A percentile compares a stretch with the other conserved stretches of the same genome.
These are phyloP conservation scores for Liolophura sinensis DNA, from an alignment of 1,140 invertebrate genomes.

Conservation along the genomic window DNA sequence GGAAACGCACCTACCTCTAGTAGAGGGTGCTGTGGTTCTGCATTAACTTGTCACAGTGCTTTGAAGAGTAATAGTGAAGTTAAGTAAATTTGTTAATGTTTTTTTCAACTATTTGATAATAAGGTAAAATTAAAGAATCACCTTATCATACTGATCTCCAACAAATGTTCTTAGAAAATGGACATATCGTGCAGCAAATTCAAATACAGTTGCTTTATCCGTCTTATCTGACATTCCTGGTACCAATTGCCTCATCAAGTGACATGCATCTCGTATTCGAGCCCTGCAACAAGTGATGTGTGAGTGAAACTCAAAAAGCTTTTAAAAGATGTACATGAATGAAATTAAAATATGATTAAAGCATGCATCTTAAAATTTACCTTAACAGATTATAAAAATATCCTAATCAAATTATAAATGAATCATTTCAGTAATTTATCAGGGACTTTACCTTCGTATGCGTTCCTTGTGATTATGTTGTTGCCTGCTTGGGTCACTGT, in stretches of 20 bases:
- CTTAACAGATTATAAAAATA: too few species aligned
- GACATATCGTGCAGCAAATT: slow-evolving; percentile 58
- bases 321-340: too few species aligned
- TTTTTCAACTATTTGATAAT: too few species aligned
- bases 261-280: slow-evolving; percentile 57
- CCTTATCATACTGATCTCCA: slow-evolving; percentile 49
- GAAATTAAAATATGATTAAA: too few species aligned
- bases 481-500: too few species aligned
- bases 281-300: slow-evolving; percentile 29
- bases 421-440: too few species aligned
- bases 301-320: too few species aligned
- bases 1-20: not conserved
- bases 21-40: not conserved
- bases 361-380: too few species aligned
- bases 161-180: slow-evolving; percentile 47
- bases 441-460: too few species aligned
- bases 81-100: not conserved
- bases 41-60: not conserved
- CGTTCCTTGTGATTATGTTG: too few species aligned
- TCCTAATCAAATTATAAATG: too few species aligned
- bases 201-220: slow-evolving; percentile 60
- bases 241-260: slow-evolving; percentile 51
- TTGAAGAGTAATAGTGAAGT: not conserved
- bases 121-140: slow-evolving; percentile 15
- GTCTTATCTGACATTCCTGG: slow-evolving; percentile 59